phyloP scores from a whole-genome alignment of 2,113 vertebrate species.

The Pseudopodoces humilis region DNA sequence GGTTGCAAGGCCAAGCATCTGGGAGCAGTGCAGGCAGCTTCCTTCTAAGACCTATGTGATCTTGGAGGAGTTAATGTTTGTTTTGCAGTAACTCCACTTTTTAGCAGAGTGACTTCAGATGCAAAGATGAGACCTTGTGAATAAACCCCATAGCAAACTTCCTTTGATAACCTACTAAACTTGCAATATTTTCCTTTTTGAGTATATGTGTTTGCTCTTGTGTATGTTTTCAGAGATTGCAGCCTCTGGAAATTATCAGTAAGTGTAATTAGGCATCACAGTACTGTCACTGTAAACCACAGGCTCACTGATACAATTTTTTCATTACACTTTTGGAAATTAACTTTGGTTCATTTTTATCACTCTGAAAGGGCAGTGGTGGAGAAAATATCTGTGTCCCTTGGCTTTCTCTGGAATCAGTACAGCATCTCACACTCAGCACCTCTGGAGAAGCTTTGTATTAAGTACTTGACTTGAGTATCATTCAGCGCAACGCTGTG shows the following conservation, averaged over 20 bases:
- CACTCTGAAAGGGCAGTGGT: not conserved
- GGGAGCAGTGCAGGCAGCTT: not conserved
- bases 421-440: not conserved
- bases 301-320: not conserved
- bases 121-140: not conserved
- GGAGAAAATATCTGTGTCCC: not conserved
- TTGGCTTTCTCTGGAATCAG: not conserved
- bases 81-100: not conserved
- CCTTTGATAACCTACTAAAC: not conserved
- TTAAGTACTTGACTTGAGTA: constrained; percentile 6
- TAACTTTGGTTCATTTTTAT: not conserved
- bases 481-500: accelerated
- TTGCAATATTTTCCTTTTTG: not conserved
- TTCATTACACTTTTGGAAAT: not conserved
- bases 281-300: not conserved
- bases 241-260: not conserved
- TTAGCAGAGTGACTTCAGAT: not conserved
- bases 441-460: not conserved
- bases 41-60: not conserved
- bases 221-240: not conserved
- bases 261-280: not conserved
- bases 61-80: not conserved
- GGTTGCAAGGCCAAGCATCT: not conserved
- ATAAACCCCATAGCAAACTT: not conserved
- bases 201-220: not conserved